A percentile compares a stretch with the other conserved stretches of the same genome.
phyloP scores from a whole-genome alignment of 2,888 invertebrate species.

The Eustalomyia histrio region DNA sequence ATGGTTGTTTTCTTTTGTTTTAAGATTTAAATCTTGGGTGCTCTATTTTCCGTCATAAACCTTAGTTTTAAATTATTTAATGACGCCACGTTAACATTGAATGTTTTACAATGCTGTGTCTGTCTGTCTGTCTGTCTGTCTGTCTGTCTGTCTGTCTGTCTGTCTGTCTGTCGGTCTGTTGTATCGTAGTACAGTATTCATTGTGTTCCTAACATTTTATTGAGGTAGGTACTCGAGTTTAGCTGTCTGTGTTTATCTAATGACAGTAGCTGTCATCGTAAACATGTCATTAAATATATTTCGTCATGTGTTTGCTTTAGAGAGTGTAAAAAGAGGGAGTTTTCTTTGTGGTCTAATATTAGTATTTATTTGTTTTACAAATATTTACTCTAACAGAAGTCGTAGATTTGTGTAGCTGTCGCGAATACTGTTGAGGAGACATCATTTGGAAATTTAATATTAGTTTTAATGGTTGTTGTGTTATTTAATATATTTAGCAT shows the following conservation, averaged over 20 bases:
- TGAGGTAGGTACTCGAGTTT: conserved; percentile 35
- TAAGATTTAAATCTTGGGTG: background rate
- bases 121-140: too few relatives aligned
- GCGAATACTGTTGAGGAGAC: background rate
- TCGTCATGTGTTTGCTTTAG: conserved; percentile 15
- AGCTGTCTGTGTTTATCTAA: background rate
- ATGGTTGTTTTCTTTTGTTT: background rate
- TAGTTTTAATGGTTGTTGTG: background rate
- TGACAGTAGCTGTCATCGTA: conserved; percentile 31
- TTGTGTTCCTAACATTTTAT: background rate
- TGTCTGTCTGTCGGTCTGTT: too few relatives aligned
- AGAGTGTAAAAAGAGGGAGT: conserved; percentile 13
- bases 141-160: too few relatives aligned
- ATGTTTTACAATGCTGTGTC: background rate
- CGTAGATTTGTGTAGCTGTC: background rate
- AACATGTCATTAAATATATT: conserved; percentile 30
- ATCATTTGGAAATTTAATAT: background rate
- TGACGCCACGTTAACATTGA: conserved; percentile 30
- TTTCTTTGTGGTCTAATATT: conserved; percentile 7
- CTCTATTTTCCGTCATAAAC: background rate
- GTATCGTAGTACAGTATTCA: too few relatives aligned
- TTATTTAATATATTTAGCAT: background rate
- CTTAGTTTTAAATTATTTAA: background rate
- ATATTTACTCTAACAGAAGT: background rate
- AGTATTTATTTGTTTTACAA: background rate